Evolutionary conservation across 1,140 invertebrate genomes (phyloP), one percentile per base, ranked within the genome.

Genomic region (Lordiphosa clarofinis): DNA sequence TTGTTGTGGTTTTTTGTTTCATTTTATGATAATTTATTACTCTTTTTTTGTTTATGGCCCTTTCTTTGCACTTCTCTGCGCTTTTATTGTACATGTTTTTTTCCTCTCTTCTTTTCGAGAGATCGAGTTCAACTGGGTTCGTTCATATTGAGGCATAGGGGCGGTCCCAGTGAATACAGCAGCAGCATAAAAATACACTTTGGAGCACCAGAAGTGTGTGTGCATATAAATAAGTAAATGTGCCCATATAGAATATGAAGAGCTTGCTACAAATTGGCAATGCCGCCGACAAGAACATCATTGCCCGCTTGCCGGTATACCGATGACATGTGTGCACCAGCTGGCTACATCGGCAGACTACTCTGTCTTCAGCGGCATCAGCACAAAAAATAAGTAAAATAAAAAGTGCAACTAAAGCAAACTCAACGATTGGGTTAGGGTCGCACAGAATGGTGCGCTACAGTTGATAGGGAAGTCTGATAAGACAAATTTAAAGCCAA

Each of bases 11-110:
- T 21, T 19, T n/a, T 36, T 36, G 1, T 66, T 66, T 67, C 58
- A 53, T 67, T 62, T 63, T 73, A 69, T 55, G 54, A 76, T 81
- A 84, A 82, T 84, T 82, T 82, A 82, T 84, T 84, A 73, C 54
- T 76, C 68, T 72, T 84, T 58, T 67, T 63, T 28, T 54, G 35
- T 24, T 40, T 40, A 44, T 67, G 63, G 46, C 64, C 46, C 64
- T 28, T 57, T 33, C 46, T 66, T 59, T 44, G 44, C 28, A 31
- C 28, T 31, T 31, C 28, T 31, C 28, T 31, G 35, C 46, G 63
- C 60, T 68, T 79, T 78, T 73, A 52, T 65, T 69, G 36, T 65
- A 19, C 3, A 3, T 19, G 19, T 46, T 69, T 40, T 69, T 71
- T 82, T 81, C 76, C 71, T 59, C 55, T 57, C 59, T 58, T 59